Conservation (phyloP, 2,113 vertebrate genomes). For the Ptyas mucosa region DNA sequence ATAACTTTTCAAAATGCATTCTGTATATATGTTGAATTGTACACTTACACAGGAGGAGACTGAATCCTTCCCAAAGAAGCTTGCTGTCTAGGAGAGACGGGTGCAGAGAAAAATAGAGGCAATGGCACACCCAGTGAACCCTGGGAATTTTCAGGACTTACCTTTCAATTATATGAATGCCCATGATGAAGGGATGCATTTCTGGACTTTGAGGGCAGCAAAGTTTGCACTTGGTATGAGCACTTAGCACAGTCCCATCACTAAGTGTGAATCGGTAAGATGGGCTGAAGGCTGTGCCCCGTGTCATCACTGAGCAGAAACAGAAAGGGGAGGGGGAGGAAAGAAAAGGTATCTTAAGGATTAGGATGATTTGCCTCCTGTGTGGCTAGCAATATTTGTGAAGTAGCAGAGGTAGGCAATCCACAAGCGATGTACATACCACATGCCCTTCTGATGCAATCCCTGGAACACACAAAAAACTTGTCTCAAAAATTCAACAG, state of each 20-base stretch:
- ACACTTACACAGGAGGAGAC: not conserved
- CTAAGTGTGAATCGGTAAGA: conserved; percentile 93
- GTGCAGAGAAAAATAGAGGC: not conserved
- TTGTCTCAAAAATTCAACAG: not conserved
- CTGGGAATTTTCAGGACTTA: conserved; percentile 27
- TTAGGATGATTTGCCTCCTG: not conserved
- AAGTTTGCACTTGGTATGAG: conserved; percentile 96
- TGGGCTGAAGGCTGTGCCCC: conserved; percentile 91
- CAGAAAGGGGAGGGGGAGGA: not conserved
- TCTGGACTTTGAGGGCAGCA: conserved; percentile 91
- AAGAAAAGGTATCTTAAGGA: not conserved
- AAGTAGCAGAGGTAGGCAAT: not conserved
- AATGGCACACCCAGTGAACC: not conserved
- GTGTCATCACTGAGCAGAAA: conserved; percentile 84
- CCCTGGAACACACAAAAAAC: not conserved
- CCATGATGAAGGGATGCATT: conserved; percentile 95
- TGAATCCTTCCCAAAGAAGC: not conserved
- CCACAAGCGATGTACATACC: not conserved
- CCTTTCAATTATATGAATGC: conserved; percentile 97
- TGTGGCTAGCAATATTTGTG: not conserved
- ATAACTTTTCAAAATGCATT: not conserved
- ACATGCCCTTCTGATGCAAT: not conserved
- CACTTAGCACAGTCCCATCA: conserved; percentile 88
- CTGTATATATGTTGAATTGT: not conserved
- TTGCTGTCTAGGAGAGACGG: not conserved